Percentiles rank a stretch among this genome's conserved stretches.
Evolutionary conservation across 92 coral and sea anemone species (phyloP).

Genomic region (Palythoa grandiflora): DNA sequence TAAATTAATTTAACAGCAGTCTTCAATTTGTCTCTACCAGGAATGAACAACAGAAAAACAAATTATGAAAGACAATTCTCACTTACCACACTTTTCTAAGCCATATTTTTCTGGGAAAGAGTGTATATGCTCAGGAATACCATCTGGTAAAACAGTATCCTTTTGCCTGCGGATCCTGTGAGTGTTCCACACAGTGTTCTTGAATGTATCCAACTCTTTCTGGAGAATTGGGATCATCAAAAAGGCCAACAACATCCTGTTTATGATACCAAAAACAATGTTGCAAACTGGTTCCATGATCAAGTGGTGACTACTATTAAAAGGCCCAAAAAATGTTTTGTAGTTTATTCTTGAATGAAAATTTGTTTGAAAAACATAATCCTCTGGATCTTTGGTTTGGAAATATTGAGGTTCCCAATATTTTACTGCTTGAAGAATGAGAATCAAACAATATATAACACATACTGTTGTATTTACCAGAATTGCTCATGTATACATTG

Average conservation of each 20-base stretch:
- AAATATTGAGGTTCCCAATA: too few relatives aligned
- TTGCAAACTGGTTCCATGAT: background rate
- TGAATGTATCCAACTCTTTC: background rate
- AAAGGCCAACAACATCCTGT: slow-evolving; percentile 2
- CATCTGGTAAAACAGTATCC: background rate
- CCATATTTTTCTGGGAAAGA: background rate
- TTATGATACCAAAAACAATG: background rate
- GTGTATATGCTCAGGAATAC: background rate
- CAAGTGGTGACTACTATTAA: too few relatives aligned
- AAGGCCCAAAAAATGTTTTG: background rate
- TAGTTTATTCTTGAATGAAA: background rate
- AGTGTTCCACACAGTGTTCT: background rate
- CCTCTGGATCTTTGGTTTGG: too few relatives aligned
- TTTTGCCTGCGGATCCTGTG: background rate
- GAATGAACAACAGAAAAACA: background rate
- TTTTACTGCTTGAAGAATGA: too few relatives aligned
- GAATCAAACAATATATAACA: too few relatives aligned
- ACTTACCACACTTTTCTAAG: background rate
- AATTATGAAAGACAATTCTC: background rate
- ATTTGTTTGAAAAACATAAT: too few relatives aligned
- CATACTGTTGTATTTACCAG: too few relatives aligned
- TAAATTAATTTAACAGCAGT: too few relatives aligned
- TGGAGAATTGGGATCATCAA: background rate
- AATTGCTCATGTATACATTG: too few relatives aligned
- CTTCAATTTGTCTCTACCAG: background rate